Evolutionary conservation across 2,113 vertebrate genomes (phyloP).

Genomic region (Periophthalmus modestus): DNA sequence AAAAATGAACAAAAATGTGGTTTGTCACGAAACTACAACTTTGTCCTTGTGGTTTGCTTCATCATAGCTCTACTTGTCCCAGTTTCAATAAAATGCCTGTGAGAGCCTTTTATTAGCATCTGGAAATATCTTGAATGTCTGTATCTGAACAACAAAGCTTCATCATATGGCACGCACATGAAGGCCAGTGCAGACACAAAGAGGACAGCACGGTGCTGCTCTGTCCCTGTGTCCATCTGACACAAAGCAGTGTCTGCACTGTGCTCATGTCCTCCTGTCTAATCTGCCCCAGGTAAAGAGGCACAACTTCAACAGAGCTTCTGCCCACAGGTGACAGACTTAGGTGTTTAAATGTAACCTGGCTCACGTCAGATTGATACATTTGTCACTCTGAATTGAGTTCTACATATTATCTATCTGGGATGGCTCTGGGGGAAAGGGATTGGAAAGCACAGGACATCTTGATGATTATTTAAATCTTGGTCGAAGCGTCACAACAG

Average conservation of each 20-base stretch:
- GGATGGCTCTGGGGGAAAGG: no score
- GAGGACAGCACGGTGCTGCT: constrained; percentile 1
- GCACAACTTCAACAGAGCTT: constrained; percentile 31
- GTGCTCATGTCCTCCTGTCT: constrained; percentile 24
- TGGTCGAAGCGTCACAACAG: no score
- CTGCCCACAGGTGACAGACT: constrained; percentile 49
- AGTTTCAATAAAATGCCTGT: constrained; percentile 18
- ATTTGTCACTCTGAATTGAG: no score
- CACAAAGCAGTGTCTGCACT: constrained; percentile 27
- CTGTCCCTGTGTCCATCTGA: constrained; percentile 4
- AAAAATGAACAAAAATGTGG: constrained; percentile 43
- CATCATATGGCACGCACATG: constrained; percentile 38
- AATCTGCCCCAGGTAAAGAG: constrained; percentile 31
- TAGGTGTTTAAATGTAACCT: constrained; percentile 33
- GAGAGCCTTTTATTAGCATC: constrained; percentile 29
- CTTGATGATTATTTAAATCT: no score
- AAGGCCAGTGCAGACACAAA: constrained; percentile 16
- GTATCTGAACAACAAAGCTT: constrained; percentile 20
- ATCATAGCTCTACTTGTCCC: constrained; percentile 27
- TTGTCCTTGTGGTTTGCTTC: constrained; percentile 47
- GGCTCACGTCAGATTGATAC: no score
- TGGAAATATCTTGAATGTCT: constrained; percentile 34
- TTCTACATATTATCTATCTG: no score
- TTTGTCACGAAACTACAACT: constrained; percentile 44
- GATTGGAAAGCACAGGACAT: no score